These are phyloP conservation scores for Acropora yongei DNA, from an alignment of 64 coral and sea anemone species.

Conservation along the genomic window DNA sequence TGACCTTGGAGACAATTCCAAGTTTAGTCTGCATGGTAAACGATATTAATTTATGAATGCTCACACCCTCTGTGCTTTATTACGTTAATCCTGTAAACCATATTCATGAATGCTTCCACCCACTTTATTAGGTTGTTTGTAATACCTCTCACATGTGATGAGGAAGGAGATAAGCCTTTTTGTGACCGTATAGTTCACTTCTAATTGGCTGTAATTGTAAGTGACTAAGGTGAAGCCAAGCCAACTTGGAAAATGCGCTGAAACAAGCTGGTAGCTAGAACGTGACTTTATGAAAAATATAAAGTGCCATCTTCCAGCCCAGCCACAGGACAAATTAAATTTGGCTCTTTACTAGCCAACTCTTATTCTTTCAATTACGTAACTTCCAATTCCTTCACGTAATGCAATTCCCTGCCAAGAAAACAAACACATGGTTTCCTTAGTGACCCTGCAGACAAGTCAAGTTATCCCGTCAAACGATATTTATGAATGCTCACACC, in stretches of 20 bases:
- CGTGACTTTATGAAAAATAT: conserved; percentile 1
- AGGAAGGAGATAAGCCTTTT: not conserved
- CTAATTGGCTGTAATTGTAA: not conserved
- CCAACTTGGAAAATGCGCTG: not conserved
- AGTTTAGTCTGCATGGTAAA: not conserved
- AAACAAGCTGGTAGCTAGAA: conserved; percentile 6
- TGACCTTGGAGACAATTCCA: not conserved
- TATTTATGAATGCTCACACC: not conserved
- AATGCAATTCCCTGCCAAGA: conserved; percentile 5
- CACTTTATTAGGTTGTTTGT: conserved; percentile 6
- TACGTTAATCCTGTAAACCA: not conserved
- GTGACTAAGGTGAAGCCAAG: conserved; percentile 4
- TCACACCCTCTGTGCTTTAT: not conserved
- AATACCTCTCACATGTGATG: not conserved
- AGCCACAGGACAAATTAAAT: too few species aligned
- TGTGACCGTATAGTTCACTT: not conserved
- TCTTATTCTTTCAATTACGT: conserved; percentile 4
- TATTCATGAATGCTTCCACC: conserved; percentile 10
- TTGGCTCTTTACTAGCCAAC: not conserved
- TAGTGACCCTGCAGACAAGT: not conserved
- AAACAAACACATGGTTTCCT: conserved; percentile 2
- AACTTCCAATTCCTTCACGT: conserved; percentile 2
- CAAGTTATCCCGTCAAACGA: not conserved
- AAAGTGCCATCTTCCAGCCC: conserved; percentile 7
- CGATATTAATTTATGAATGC: conserved; percentile 10